Conservation (phyloP, 1,140 invertebrate genomes). For the Drosophila oshimai region DNA sequence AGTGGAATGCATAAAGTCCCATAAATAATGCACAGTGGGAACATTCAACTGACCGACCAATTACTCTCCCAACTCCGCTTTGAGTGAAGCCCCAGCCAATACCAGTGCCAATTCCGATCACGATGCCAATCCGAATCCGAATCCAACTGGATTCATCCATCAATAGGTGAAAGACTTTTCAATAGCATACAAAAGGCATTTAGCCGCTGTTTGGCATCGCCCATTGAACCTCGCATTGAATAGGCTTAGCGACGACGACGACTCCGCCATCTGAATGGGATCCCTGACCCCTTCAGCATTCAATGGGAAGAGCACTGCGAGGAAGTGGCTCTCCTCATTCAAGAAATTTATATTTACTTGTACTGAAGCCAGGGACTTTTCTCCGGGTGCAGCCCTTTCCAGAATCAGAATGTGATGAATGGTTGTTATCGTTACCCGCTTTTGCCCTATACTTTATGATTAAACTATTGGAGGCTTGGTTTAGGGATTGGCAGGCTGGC, state of each 20-base stretch:
- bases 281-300: background rate
- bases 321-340: background rate
- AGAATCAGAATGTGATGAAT: constrained; percentile 32
- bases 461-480: constrained; percentile 65
- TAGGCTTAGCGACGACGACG: constrained; percentile 48
- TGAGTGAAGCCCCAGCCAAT: background rate
- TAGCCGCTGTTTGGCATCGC: constrained; percentile 75
- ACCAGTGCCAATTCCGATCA: background rate
- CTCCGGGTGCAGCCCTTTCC: constrained; percentile 5
- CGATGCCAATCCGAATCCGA: background rate
- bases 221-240: constrained; percentile 64
- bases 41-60: constrained; percentile 46
- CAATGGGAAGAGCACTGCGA: constrained; percentile 7
- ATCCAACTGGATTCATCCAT: constrained; percentile 36
- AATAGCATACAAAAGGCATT: constrained; percentile 72
- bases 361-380: background rate
- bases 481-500: constrained; percentile 30
- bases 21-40: constrained; percentile 29
- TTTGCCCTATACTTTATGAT: constrained; percentile 66
- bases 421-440: constrained; percentile 70
- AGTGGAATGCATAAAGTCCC: constrained; percentile 39
- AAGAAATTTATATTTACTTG: background rate
- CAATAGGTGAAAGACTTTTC: constrained; percentile 64
- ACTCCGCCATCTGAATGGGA: constrained; percentile 15
- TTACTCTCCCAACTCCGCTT: constrained; percentile 11